Base-by-base conservation (phyloP, 2,113 vertebrate genomes). In the Hipposideros armiger region DNA sequence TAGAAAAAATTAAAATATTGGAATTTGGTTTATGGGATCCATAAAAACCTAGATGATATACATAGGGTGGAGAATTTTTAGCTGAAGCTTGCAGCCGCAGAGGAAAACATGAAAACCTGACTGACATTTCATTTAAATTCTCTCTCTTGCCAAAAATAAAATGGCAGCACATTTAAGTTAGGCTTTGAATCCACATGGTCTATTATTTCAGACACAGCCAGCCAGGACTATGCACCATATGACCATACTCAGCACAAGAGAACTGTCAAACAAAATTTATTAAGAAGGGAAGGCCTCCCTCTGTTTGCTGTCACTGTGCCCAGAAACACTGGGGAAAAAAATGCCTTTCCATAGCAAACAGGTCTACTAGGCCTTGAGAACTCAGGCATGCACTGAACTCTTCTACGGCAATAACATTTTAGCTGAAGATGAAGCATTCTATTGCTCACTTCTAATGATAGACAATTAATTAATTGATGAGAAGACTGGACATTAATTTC, bases 1-100 rank as follows among this genome's bases (percentile, higher is more conserved):
- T 72, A 81, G 13, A 74, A 9, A 77, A 95, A 84, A 84, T n/a
- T 7, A 7, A 93, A 94, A 90, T 89, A 32, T 64, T 81, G 90
- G 47, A 84, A 77, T 89, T 66, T 91, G 45, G 52, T 14, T 81
- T 90, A 62, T 78, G 3, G 3, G 42, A 74, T 42, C 89, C 45
- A 64, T 67, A 82, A 86, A 97, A 73, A 80, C 60, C 32, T 86
- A 52, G 26, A n/a, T 40, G 72, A 26, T 19, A 5, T 13, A 80
- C 28, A 30, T 24, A 66, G 67, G 40, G 36, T 8, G 42, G 24
- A 80, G 15, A 50, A 66, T 47, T 60, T 95, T 54, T 32, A 70
- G 7, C 7, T 24, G 26, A 88, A 77, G 1, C 30, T 58, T 58
- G 2, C 8, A 42, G 16, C 42, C 69, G 3, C 58, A 82, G 36